phyloP scores from a whole-genome alignment of 2,113 vertebrate genomes.

The Dinomys branickii region DNA sequence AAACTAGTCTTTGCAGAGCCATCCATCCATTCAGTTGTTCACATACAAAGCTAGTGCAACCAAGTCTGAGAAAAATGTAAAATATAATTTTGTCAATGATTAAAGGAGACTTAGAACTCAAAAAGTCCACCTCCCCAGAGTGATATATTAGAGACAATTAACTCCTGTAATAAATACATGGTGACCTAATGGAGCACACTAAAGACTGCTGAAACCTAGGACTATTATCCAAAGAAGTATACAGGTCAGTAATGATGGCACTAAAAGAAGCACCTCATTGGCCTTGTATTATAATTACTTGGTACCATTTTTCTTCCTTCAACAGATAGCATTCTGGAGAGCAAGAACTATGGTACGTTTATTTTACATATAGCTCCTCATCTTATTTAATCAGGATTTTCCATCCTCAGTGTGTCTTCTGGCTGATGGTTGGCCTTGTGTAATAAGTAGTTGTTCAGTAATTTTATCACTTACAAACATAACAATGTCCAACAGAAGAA shows the following conservation, averaged over 20 bases:
- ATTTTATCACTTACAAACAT: neutral
- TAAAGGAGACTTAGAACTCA: neutral
- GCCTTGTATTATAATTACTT: neutral
- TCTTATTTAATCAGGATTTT: neutral
- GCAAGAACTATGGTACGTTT: neutral
- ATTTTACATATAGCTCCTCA: neutral
- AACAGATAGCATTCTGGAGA: neutral
- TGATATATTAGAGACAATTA: neutral
- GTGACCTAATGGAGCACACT: neutral
- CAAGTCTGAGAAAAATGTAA: neutral
- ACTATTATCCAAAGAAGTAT: neutral
- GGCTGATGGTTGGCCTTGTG: neutral
- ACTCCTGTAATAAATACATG: neutral
- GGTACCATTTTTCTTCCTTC: neutral
- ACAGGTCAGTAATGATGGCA: neutral
- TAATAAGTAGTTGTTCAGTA: neutral
- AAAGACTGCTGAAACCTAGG: neutral
- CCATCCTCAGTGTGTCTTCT: neutral
- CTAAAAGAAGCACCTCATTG: neutral
- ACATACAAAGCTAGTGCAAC: neutral
- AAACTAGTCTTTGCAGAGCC: neutral
- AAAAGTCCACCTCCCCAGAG: neutral
- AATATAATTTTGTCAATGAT: constrained; percentile 38
- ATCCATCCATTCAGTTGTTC: neutral
- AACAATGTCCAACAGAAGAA: neutral